These are phyloP conservation scores for Chorisops tibialis DNA, from an alignment of 2,888 invertebrate species.

Conservation along the genomic window DNA sequence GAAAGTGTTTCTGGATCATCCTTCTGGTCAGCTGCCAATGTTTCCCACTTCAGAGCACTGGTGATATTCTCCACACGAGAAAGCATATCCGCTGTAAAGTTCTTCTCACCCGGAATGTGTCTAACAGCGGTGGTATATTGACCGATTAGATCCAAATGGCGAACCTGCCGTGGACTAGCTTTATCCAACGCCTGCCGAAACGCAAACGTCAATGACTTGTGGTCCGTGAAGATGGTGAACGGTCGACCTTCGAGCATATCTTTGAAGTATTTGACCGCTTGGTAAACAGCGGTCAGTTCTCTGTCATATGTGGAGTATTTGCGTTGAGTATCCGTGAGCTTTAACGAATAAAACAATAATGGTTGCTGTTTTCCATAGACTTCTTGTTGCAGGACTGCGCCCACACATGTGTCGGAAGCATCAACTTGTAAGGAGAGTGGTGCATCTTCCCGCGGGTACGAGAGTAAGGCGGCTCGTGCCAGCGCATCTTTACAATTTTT, in stretches of 20 bases:
- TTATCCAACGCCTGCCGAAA: slow-evolving; percentile 38
- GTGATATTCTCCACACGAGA: neutral
- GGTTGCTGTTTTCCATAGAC: slow-evolving; percentile 40
- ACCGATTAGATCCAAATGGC: slow-evolving; percentile 40
- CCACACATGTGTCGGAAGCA: slow-evolving; percentile 45
- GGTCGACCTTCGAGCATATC: slow-evolving; percentile 44
- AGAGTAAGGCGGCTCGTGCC: neutral
- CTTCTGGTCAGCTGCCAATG: neutral
- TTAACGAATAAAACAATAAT: slow-evolving; percentile 43
- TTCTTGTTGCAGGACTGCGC: slow-evolving; percentile 44
- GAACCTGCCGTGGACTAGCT: slow-evolving; percentile 41
- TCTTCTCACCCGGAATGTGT: slow-evolving; percentile 17
- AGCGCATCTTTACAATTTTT: too few species aligned
- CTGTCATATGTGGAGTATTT: slow-evolving; percentile 47
- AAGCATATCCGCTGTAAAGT: slow-evolving; percentile 18
- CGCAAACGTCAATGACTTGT: slow-evolving; percentile 41
- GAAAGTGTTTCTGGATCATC: neutral
- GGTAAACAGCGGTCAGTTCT: slow-evolving; percentile 45
- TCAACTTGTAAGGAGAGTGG: neutral
- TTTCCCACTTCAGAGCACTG: neutral
- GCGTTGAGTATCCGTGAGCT: slow-evolving; percentile 39
- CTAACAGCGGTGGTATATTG: slow-evolving; percentile 14
- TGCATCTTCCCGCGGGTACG: neutral
- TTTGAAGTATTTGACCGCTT: slow-evolving; percentile 43
- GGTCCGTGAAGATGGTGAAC: slow-evolving; percentile 28